Conservation (phyloP, 2,888 invertebrate species). For the Saturnia japonica region DNA sequence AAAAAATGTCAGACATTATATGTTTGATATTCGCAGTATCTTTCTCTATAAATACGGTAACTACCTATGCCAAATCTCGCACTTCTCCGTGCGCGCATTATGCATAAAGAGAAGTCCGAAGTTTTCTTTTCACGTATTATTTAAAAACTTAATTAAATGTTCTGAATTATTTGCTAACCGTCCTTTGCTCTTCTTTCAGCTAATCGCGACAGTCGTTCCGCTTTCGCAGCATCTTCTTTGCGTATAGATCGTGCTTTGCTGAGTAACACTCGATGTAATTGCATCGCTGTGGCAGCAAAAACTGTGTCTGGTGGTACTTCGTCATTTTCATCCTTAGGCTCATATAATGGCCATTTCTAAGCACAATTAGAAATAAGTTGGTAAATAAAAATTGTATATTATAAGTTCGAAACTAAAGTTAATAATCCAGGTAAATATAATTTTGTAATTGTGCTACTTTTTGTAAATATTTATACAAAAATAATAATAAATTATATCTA, state of each 20-base stretch:
- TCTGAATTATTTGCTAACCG: constrained; percentile 47
- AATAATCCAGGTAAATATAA: no score
- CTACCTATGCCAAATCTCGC: no score
- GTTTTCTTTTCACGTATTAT: not conserved
- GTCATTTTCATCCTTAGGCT: constrained; percentile 20
- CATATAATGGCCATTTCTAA: constrained; percentile 24
- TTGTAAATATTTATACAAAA: no score
- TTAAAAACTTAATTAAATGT: not conserved
- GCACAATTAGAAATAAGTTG: not conserved
- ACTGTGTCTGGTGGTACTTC: constrained; percentile 55
- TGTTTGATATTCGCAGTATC: no score
- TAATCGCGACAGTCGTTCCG: constrained; percentile 70
- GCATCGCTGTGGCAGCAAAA: constrained; percentile 68
- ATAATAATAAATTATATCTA: no score
- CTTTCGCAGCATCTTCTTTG: constrained; percentile 60
- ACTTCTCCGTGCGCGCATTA: no score
- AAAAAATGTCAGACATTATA: no score
- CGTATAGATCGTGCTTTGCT: constrained; percentile 60
- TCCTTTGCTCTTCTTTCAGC: constrained; percentile 80
- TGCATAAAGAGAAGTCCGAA: no score
- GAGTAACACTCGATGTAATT: constrained; percentile 67
- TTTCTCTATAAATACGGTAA: no score
- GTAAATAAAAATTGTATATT: no score
- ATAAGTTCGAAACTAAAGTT: no score
- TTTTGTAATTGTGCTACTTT: no score